Base-by-base conservation (phyloP, 2,113 vertebrate species). In the Polypterus senegalus region DNA sequence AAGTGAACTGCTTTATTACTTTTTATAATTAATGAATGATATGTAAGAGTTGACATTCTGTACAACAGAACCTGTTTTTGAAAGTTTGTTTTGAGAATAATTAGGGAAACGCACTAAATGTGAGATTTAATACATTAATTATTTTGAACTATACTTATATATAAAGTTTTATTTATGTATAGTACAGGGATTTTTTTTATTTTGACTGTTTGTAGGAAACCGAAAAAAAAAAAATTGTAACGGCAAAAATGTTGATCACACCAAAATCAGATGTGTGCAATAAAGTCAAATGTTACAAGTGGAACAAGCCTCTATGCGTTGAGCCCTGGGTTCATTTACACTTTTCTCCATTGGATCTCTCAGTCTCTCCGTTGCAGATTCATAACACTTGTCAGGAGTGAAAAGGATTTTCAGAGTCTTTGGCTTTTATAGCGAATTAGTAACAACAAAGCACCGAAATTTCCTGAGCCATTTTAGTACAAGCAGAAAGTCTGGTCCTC, bases 281-380 rank as follows among this genome's bases (percentile, higher is more conserved):
- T 87, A 87, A 85, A 86, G 73, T 75, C 70, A 65, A 61, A 67
- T 78, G 76, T 82, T 80, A 80, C 68, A 77, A 79, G 70, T 70
- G 66, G 76, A 63, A 54, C 57, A 68, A 58, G 70, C 61, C 71
- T 76, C 65, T 74, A 60, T 64, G 59, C 51, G 54, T 80, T 69
- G 67, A 71, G 69, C 77, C 61, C 48, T 79, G 64, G 62, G 69
- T 64, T 71, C 9, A 11, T 9, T 54, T 59, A 11, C 65, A 49
- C 57, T 65, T 65, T 66, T 11, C 59, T 44, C 11, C 49, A 48
- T 7, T 63, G 62, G 66, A 27, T 27, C 27, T 27, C 27, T 27
- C 56, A 51, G 49, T 51, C 49, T 7, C 49, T 51, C 6, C 46
- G 4, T 45, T 57, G 27, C 27, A 27, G 5, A 51, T 9, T 51